These are phyloP conservation scores for Stenchaetothrips biformis DNA, from an alignment of 2,888 invertebrate species.

Conservation along the genomic window DNA sequence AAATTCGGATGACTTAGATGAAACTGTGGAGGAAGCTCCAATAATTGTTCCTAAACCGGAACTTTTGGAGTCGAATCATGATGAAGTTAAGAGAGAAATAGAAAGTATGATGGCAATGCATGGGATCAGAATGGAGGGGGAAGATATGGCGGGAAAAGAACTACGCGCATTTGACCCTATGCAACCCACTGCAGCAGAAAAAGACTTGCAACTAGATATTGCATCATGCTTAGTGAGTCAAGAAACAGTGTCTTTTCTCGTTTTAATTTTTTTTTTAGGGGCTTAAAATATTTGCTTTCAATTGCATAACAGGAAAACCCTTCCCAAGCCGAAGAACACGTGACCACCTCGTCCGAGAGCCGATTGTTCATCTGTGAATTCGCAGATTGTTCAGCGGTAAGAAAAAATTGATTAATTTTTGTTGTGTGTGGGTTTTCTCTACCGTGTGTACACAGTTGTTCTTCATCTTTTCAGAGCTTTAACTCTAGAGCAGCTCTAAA, in stretches of 20 bases:
- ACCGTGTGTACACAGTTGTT: neutral
- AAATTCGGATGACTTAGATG: neutral
- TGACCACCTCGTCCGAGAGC: constrained; percentile 42
- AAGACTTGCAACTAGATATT: too few species aligned
- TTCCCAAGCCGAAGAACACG: constrained; percentile 36
- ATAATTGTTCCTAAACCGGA: neutral
- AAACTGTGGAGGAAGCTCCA: neutral
- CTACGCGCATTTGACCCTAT: too few species aligned
- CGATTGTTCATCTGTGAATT: constrained; percentile 55
- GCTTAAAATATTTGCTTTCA: neutral
- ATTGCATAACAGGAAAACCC: neutral
- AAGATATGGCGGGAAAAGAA: neutral
- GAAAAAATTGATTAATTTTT: constrained; percentile 39
- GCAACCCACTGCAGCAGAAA: too few species aligned
- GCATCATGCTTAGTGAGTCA: too few species aligned
- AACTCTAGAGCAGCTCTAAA: constrained; percentile 63
- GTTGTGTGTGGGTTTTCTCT: constrained; percentile 13
- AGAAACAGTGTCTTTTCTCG: too few species aligned
- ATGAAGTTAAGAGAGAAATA: neutral
- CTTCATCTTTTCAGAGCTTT: constrained; percentile 53
- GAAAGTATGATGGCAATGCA: neutral
- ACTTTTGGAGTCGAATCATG: neutral
- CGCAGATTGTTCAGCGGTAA: constrained; percentile 60
- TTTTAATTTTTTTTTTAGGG: too few species aligned
- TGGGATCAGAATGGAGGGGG: neutral